Evolutionary conservation across 2,888 invertebrate genomes (phyloP).

Genomic region (Loripinus fragilis): DNA sequence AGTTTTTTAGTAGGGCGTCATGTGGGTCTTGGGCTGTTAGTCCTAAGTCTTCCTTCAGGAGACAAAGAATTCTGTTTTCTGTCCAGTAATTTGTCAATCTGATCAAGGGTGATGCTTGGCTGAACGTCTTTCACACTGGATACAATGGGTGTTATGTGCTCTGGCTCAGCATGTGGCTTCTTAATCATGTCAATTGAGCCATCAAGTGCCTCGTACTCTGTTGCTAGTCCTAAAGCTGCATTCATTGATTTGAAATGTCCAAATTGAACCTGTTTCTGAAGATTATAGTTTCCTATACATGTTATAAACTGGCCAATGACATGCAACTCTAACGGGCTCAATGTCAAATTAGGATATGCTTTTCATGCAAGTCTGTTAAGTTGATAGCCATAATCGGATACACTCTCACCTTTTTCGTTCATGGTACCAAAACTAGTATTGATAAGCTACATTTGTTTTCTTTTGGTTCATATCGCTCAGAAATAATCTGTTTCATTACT

Average conservation of each 20-base stretch:
- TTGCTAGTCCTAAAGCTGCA: slow-evolving; percentile 9
- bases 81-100: background rate
- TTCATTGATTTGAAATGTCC: slow-evolving; percentile 18
- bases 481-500: slow-evolving; percentile 4
- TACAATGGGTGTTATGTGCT: background rate
- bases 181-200: background rate
- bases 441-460: slow-evolving; percentile 29
- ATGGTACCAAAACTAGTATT: slow-evolving; percentile 38
- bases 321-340: background rate
- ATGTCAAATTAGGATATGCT: slow-evolving; percentile 27
- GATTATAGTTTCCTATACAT: slow-evolving; percentile 28
- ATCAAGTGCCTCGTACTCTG: slow-evolving; percentile 13
- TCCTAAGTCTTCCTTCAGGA: background rate
- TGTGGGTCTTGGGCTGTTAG: background rate
- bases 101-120: background rate
- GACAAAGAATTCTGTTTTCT: background rate
- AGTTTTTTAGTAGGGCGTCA: background rate
- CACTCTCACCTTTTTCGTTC: slow-evolving; percentile 28
- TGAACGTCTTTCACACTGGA: background rate
- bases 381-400: too few species aligned
- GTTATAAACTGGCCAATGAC: slow-evolving; percentile 32
- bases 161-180: background rate
- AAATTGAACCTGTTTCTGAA: too few species aligned
- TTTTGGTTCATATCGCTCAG: slow-evolving; percentile 28
- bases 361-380: slow-evolving; percentile 22